phyloP scores from a whole-genome alignment of 2,797 vertebrate species.

The Morus bassanus region DNA sequence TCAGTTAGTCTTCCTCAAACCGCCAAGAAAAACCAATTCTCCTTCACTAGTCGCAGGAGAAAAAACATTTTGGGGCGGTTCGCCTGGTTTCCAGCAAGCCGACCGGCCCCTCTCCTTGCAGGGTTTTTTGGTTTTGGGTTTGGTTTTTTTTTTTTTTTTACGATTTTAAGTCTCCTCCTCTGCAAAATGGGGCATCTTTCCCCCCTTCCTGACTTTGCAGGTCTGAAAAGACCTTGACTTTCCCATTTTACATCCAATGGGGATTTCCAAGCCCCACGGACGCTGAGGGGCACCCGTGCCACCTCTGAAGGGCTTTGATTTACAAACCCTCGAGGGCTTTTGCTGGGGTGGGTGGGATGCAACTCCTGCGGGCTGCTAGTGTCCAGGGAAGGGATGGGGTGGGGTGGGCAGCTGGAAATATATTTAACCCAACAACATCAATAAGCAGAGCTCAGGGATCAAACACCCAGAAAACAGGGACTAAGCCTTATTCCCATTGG shows the following conservation, averaged over 20 bases:
- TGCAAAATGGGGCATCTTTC: not conserved
- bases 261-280: not conserved
- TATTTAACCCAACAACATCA: not conserved
- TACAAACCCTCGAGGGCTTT: not conserved
- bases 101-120: not conserved
- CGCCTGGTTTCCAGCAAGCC: not conserved
- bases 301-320: not conserved
- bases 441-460: fast-evolving
- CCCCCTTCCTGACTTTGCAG: not conserved
- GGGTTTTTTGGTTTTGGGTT: too few species aligned
- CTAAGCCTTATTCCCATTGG: not conserved
- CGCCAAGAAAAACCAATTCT: constrained; percentile 33
- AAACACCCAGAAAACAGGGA: not conserved
- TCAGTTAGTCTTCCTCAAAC: not conserved
- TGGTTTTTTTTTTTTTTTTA: too few species aligned
- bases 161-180: not conserved
- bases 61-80: not conserved
- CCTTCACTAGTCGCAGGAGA: not conserved
- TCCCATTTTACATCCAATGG: fast-evolving
- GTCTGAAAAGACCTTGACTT: not conserved
- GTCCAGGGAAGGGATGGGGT: not conserved
- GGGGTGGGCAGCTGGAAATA: not conserved
- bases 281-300: not conserved
- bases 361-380: fast-evolving
- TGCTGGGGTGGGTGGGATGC: fast-evolving